A percentile compares a stretch with the other conserved stretches of the same genome.
Evolutionary conservation across 2,888 invertebrate species (phyloP).

Genomic region (Nebria salina): DNA sequence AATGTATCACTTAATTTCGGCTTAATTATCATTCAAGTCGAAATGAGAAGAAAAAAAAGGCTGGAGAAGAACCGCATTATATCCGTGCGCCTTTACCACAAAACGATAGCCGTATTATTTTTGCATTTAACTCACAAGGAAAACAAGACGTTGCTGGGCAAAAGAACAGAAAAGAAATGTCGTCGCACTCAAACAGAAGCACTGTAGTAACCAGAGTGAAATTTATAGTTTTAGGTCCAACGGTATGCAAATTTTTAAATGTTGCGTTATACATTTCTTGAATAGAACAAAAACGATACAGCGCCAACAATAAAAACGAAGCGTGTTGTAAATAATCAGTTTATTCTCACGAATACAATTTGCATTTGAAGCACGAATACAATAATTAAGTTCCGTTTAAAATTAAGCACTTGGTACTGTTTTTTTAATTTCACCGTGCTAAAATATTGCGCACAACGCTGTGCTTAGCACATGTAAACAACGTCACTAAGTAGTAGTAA

Average conservation of each 20-base stretch:
- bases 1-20: constrained; percentile 22
- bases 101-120: constrained; percentile 6
- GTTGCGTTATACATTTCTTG: constrained; percentile 27
- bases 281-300: constrained; percentile 31
- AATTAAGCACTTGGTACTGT: background rate
- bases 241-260: constrained; percentile 37
- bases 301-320: constrained; percentile 18
- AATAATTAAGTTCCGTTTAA: constrained; percentile 37
- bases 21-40: constrained; percentile 22
- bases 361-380: constrained; percentile 36
- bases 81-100: constrained; percentile 7
- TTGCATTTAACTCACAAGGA: constrained; percentile 16
- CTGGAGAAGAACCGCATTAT: constrained; percentile 20
- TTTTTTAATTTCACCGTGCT: background rate
- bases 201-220: constrained; percentile 10
- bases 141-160: constrained; percentile 9
- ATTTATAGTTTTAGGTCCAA: constrained; percentile 33
- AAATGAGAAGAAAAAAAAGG: background rate
- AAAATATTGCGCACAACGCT: background rate
- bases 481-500: background rate
- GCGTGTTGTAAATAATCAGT: constrained; percentile 28
- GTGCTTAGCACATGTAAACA: background rate
- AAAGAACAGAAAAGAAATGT: constrained; percentile 29
- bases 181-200: background rate
- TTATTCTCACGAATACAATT: constrained; percentile 37